Percentiles rank a stretch among this genome's conserved stretches.
phyloP scores from a whole-genome alignment of 2,113 vertebrate genomes.

The Gnathonemus echidnorhynchus region DNA sequence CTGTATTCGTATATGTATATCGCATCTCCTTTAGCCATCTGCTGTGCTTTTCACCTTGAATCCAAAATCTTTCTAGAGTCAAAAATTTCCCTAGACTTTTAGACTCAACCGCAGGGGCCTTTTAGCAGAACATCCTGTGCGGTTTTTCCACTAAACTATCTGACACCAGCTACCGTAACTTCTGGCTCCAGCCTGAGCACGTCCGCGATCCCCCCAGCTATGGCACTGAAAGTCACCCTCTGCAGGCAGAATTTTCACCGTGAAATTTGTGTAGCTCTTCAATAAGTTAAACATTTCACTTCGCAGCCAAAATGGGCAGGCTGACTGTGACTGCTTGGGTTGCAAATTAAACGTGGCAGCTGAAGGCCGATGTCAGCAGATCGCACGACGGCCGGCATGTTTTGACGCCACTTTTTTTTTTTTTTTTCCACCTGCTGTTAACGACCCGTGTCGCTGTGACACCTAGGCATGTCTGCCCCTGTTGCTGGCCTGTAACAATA shows the following conservation, averaged over 20 bases:
- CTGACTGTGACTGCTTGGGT: neutral
- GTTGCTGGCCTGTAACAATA: neutral
- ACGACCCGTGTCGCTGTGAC: neutral
- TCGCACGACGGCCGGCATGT: neutral
- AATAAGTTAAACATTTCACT: neutral
- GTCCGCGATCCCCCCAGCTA: neutral
- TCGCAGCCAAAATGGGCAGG: neutral
- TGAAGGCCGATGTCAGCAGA: neutral
- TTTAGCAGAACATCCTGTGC: neutral
- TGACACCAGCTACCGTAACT: neutral
- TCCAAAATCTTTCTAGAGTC: neutral
- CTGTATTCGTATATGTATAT: constrained; percentile 1
- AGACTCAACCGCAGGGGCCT: neutral
- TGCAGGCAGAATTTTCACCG: neutral
- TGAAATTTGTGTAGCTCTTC: neutral
- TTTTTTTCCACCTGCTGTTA: neutral
- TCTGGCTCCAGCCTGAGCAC: neutral
- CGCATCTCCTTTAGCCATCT: neutral
- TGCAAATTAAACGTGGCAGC: neutral
- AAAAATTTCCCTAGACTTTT: neutral
- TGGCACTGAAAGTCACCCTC: neutral
- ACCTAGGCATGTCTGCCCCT: neutral
- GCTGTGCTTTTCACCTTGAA: neutral
- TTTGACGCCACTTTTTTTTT: neutral
- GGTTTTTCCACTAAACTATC: neutral